phyloP scores from a whole-genome alignment of 2,797 vertebrate species.

The Rhinella marina region DNA sequence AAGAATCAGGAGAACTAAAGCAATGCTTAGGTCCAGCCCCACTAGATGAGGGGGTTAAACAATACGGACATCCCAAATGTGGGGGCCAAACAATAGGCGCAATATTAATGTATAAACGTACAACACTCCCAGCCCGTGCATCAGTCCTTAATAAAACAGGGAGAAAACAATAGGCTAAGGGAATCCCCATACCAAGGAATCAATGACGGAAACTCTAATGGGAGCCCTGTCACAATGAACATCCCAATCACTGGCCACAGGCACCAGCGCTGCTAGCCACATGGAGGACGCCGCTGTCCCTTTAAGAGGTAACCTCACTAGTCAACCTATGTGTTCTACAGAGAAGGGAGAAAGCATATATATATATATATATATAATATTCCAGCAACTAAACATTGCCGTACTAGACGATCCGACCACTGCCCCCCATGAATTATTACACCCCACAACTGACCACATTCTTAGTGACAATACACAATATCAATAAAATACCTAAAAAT shows the following conservation, averaged over 20 bases:
- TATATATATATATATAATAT: too few relatives aligned
- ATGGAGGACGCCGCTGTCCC: neutral
- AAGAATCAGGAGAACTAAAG: neutral
- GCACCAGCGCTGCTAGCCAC: constrained; percentile 2
- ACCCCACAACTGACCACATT: too few relatives aligned
- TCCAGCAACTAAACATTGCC: too few relatives aligned
- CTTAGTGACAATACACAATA: too few relatives aligned
- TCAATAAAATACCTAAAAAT: too few relatives aligned
- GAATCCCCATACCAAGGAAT: constrained; percentile 46
- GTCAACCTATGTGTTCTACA: too few relatives aligned
- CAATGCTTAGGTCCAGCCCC: neutral
- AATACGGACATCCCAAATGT: too few relatives aligned
- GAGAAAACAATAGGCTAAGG: constrained; percentile 49
- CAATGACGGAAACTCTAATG: constrained; percentile 28
- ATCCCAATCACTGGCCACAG: constrained; percentile 21
- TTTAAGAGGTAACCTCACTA: neutral
- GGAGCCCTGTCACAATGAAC: constrained; percentile 3
- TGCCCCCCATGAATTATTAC: too few relatives aligned
- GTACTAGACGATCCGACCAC: too few relatives aligned
- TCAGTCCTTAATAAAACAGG: constrained; percentile 27
- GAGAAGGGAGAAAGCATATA: too few relatives aligned
- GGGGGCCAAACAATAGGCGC: neutral
- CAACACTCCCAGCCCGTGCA: neutral
- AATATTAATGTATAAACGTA: neutral
- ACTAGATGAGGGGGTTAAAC: neutral